A percentile compares a stretch with the other conserved stretches of the same genome.
Evolutionary conservation across 2,113 vertebrate species (phyloP).

Genomic region (Aptenodytes patagonicus): DNA sequence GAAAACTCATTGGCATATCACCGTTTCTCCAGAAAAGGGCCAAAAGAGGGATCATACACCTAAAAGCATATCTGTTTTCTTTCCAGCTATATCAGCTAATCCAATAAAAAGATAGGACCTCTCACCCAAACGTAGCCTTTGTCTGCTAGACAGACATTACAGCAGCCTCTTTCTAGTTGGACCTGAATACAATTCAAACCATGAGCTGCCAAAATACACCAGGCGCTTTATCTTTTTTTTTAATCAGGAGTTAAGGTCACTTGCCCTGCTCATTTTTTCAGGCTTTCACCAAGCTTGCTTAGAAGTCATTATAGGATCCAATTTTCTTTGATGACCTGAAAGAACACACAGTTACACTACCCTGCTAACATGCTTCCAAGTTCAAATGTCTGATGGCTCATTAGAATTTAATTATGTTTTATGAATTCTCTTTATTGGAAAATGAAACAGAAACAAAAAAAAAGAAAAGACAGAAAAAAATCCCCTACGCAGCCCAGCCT

Average conservation of each 20-base stretch:
- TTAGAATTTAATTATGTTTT: background rate
- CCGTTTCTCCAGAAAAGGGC: background rate
- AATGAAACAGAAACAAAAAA: background rate
- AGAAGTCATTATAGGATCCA: background rate
- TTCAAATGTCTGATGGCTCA: background rate
- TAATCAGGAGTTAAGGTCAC: background rate
- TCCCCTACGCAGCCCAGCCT: background rate
- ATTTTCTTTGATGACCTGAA: background rate
- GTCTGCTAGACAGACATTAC: background rate
- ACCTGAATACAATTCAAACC: background rate
- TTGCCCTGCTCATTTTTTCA: background rate
- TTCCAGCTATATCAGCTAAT: background rate
- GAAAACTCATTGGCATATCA: background rate
- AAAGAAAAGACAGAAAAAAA: background rate
- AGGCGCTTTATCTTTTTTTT: background rate
- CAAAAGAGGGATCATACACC: background rate
- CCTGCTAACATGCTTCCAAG: background rate
- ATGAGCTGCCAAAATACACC: background rate
- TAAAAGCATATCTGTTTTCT: background rate
- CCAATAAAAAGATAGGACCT: background rate
- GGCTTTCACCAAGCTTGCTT: background rate
- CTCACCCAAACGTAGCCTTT: background rate
- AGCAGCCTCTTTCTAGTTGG: background rate
- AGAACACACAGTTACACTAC: background rate
- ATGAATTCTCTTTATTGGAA: background rate